Evolutionary conservation across 2,888 invertebrate genomes (phyloP).

Genomic region (Neocrepidodera transversa): DNA sequence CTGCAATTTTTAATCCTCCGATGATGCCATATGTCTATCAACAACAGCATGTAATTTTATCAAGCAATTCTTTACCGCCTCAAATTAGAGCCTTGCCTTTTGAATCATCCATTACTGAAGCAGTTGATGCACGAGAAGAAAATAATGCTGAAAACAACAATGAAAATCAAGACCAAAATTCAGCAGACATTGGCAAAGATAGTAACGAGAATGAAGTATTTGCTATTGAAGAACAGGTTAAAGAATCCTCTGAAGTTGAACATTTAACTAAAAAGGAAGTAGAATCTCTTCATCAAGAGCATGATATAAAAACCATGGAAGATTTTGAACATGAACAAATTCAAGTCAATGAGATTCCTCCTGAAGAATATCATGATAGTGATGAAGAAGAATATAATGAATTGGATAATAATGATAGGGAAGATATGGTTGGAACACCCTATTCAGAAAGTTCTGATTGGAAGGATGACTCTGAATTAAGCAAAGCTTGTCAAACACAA

Average conservation of each 20-base stretch:
- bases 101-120: constrained; percentile 45
- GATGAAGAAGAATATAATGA: constrained; percentile 32
- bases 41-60: constrained; percentile 65
- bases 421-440: constrained; percentile 40
- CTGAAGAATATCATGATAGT: constrained; percentile 24
- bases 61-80: constrained; percentile 57
- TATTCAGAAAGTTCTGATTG: constrained; percentile 35
- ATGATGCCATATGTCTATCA: constrained; percentile 66
- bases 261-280: constrained; percentile 9
- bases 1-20: constrained; percentile 61
- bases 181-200: constrained; percentile 47
- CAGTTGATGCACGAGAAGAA: constrained; percentile 15
- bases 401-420: constrained; percentile 33
- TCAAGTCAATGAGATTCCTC: constrained; percentile 32
- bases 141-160: constrained; percentile 24
- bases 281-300: constrained; percentile 9
- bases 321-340: constrained; percentile 33
- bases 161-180: constrained; percentile 25
- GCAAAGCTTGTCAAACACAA: constrained; percentile 60
- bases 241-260: constrained; percentile 18
- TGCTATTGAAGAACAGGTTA: constrained; percentile 15
- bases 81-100: constrained; percentile 52
- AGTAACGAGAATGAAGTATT: constrained; percentile 36
- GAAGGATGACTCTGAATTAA: constrained; percentile 47
- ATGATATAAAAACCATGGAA: constrained; percentile 35